Conservation (phyloP, 2,113 vertebrate species). For the Chitala chitala region DNA sequence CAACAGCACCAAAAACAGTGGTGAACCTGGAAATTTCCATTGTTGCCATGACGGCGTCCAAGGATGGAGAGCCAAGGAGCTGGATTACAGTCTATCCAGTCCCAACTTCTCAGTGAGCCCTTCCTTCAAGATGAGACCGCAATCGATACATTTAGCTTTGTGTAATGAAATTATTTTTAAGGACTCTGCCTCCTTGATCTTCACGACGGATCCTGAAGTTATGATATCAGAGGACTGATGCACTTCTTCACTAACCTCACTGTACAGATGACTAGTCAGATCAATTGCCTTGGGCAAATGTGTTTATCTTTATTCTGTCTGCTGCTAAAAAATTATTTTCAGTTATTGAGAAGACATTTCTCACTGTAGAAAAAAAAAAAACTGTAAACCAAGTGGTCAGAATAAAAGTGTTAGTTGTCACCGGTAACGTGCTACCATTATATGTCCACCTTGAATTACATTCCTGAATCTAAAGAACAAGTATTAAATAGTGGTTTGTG, state of each 20-base stretch:
- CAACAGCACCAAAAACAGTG: too few relatives aligned
- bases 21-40: background rate
- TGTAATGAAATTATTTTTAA: slow-evolving; percentile 30
- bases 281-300: slow-evolving; percentile 37
- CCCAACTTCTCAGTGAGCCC: slow-evolving; percentile 24
- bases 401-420: too few relatives aligned
- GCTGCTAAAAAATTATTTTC: slow-evolving; percentile 17
- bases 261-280: slow-evolving; percentile 36
- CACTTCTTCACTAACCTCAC: slow-evolving; percentile 23
- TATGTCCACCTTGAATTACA: too few relatives aligned
- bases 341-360: slow-evolving; percentile 21
- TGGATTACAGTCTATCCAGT: slow-evolving; percentile 33
- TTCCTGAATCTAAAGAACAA: too few relatives aligned
- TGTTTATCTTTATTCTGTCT: slow-evolving; percentile 33
- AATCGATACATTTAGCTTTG: slow-evolving; percentile 35
- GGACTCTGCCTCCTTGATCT: slow-evolving; percentile 31
- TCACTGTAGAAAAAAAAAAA: slow-evolving; percentile 20
- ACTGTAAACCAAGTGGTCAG: too few relatives aligned
- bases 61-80: slow-evolving; percentile 16
- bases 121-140: slow-evolving; percentile 10
- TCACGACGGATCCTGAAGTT: slow-evolving; percentile 40
- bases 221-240: slow-evolving; percentile 19
- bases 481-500: too few relatives aligned
- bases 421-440: too few relatives aligned
- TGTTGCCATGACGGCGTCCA: slow-evolving; percentile 33